Evolutionary conservation across 2,797 vertebrate species (phyloP).

Genomic region (Betta splendens): DNA sequence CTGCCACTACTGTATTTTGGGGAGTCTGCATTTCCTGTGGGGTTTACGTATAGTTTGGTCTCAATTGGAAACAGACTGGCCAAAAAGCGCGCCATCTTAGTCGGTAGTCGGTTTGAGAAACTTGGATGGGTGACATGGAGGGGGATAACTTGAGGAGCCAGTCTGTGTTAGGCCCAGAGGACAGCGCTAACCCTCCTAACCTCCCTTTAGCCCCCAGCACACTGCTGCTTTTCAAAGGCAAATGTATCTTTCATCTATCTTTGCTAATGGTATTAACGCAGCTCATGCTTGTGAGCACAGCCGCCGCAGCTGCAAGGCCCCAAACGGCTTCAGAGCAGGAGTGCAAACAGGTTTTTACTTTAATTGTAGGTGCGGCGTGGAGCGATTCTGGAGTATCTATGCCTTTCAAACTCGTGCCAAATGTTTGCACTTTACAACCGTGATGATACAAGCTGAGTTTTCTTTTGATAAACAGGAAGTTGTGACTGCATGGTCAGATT

Average conservation of each 20-base stretch:
- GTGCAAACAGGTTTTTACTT: slow-evolving; percentile 24
- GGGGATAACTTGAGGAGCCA: slow-evolving; percentile 43
- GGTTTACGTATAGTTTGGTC: slow-evolving; percentile 75
- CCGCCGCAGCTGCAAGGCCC: slow-evolving; percentile 53
- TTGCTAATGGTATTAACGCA: slow-evolving; percentile 57
- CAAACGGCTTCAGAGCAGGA: slow-evolving; percentile 53
- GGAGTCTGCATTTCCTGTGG: slow-evolving; percentile 77
- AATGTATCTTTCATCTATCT: slow-evolving; percentile 60
- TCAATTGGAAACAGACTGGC: slow-evolving; percentile 75
- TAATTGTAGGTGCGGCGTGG: slow-evolving; percentile 1
- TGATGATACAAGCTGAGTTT: slow-evolving; percentile 26
- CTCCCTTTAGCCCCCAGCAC: slow-evolving; percentile 54
- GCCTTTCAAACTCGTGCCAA: slow-evolving; percentile 50
- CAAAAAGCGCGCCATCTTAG: slow-evolving; percentile 64
- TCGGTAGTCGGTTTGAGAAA: slow-evolving; percentile 68
- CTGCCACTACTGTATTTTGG: slow-evolving; percentile 58
- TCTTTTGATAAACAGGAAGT: slow-evolving; percentile 53
- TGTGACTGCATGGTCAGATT: slow-evolving; percentile 11
- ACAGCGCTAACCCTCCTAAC: slow-evolving; percentile 34
- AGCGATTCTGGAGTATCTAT: slow-evolving; percentile 38
- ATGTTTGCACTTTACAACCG: slow-evolving; percentile 52
- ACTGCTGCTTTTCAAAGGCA: slow-evolving; percentile 59
- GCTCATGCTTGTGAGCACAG: slow-evolving; percentile 51
- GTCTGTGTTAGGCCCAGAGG: slow-evolving; percentile 35
- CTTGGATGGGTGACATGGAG: slow-evolving; percentile 39